Evolutionary conservation across 2,113 vertebrate genomes (phyloP), one percentile per base, ranked within the genome.

Genomic region (Marmota flaviventris): DNA sequence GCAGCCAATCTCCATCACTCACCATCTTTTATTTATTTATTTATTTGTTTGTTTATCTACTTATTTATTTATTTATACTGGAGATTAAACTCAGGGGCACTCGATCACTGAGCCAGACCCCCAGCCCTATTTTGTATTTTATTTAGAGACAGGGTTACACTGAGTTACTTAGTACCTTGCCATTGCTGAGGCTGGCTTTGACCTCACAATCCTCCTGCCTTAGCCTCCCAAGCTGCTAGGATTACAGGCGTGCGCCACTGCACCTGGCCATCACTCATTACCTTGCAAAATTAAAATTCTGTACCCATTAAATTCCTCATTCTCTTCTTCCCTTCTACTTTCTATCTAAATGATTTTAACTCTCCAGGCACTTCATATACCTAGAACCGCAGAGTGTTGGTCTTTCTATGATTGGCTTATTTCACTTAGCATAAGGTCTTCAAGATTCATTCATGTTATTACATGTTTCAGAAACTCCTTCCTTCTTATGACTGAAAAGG

Each of bases 211-310:
- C 51, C 51, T 53, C 51, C 51, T 53, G 51, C 51, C 51, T 53
- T 14, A 53, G 51, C 13, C 51, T 53, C 51, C 2, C 13, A 53
- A 53, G 51, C 51, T 16, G 13, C 51, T 53, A 14, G 14, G 13
- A 53, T 53, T 14, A 53, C 51, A 53, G 14, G 13, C 13, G 3
- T 53, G 14, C 1, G 51, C 0, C 13, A 14, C 13, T 0, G 51
- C 4, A 1, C 51, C 51, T 16, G 14, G 51, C 58, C 22, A 84
- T 67, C 84, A 84, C 11, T 27, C 14, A 0, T 53, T 0, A 53
- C 3, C 29, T 56, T 73, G 20, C 16, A 89, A 53, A 75, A 56
- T 14, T 39, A 13, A 65, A 73, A 75, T 10, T 32, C 58, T 89
- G 25, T 20, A 53, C 13, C n/a, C 29, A 16, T 76, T 29, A 83